phyloP scores from a whole-genome alignment of 2,797 vertebrate genomes.

The Alcedo atthis region DNA sequence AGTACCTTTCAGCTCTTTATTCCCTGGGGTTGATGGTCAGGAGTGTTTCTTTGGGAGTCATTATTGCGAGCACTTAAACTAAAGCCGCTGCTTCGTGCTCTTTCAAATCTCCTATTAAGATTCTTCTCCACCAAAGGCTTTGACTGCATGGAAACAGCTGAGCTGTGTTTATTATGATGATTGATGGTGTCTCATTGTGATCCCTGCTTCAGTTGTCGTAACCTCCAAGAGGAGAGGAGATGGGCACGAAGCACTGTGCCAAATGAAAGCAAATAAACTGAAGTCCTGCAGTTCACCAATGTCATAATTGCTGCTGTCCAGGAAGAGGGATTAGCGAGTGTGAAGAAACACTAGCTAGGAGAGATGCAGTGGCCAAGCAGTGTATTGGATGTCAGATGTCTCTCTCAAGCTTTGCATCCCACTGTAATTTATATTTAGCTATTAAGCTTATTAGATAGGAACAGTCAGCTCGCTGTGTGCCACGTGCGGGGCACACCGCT shows the following conservation, averaged over 20 bases:
- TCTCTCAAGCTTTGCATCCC: slow-evolving; percentile 23
- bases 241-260: background rate
- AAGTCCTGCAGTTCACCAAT: background rate
- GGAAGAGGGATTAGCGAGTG: slow-evolving; percentile 46
- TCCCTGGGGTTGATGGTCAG: background rate
- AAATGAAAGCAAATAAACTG: slow-evolving; percentile 11
- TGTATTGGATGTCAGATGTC: slow-evolving; percentile 25
- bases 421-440: slow-evolving; percentile 58
- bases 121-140: background rate
- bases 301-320: background rate
- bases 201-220: background rate
- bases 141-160: background rate
- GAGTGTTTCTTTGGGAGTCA: background rate
- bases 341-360: slow-evolving; percentile 21
- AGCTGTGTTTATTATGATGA: slow-evolving; percentile 2
- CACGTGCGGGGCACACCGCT: background rate
- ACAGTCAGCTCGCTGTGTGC: background rate
- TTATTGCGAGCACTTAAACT: background rate
- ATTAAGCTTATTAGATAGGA: background rate
- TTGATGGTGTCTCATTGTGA: background rate
- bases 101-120: background rate
- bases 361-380: background rate
- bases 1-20: background rate
- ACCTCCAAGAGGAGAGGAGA: background rate
- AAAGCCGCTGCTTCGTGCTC: background rate